Base-by-base conservation (phyloP, 2,888 invertebrate genomes). In the Drosophila paramelanica region DNA sequence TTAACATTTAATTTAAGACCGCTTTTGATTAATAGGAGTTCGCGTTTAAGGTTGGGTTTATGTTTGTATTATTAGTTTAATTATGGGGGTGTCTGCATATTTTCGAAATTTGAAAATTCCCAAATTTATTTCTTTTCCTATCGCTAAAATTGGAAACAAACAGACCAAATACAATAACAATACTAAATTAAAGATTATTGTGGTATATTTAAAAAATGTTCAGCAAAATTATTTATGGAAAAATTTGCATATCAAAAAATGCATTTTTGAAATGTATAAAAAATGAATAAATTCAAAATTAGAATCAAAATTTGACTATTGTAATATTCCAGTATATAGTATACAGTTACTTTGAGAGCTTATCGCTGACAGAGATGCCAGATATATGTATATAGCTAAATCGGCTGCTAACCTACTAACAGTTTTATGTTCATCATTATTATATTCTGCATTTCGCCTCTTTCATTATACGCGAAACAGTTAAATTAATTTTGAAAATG, bases 401-500 rank as follows among this genome's bases (percentile, higher is more conserved):
- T 25, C 11, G 45, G n/a, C 60, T 39, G 58, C 38, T 39, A 46
- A 57, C 23, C 60, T 14, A 5, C 27, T 31, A 31, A 58, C 20
- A 36, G 31, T 20, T 31, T 58, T 17, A 17, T 42, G 10, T 10
- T 36, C 43, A 7, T 20, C 57, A 45, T 56, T 25, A 8, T 45
- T 13, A 38, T 45, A 23, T 31, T 57, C 45, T 45, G n/a, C 27
- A 20, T 38, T 27, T 38, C 36, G 45, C 17, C 45, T 31, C 43
- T 38, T 58, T 60, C 38, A 60, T 60, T 59, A 56, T 55, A 27
- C 59, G 56, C 59, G 56, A 59, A 59, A 56, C 56, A 36, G 56
- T 27, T 55, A 56, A 58, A 60, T 58, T 60, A 60, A 60, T 60
- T 60, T 39, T 45, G 38, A 58, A 58, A 31, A 57, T 58, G 45